Evolutionary conservation across 2,113 vertebrate genomes (phyloP).

Genomic region (Connochaetes taurinus): DNA sequence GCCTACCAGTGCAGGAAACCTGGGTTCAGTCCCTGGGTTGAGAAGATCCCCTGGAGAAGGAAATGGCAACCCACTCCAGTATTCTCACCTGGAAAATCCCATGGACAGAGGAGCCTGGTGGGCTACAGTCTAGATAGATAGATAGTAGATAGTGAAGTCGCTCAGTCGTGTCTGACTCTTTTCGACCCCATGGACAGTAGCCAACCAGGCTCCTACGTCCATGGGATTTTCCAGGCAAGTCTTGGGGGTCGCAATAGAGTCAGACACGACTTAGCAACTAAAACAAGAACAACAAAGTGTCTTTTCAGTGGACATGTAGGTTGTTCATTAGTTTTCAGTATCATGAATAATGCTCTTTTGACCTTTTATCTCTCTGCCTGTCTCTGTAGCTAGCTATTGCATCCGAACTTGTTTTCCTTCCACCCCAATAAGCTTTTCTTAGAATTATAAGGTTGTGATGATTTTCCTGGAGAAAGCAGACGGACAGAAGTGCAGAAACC

Average conservation of each 20-base stretch:
- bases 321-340: neutral
- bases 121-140: neutral
- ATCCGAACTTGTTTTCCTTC: neutral
- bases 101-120: neutral
- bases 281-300: neutral
- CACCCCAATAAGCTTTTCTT: neutral
- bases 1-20: neutral
- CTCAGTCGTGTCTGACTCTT: too few species aligned
- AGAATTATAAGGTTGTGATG: neutral
- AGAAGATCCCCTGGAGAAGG: neutral
- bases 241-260: neutral
- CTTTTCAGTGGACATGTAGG: neutral
- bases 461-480: neutral
- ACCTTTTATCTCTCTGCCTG: neutral
- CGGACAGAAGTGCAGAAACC: neutral
- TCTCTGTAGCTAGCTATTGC: neutral
- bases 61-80: neutral
- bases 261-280: neutral
- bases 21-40: neutral
- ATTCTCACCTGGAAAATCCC: neutral
- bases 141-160: too few species aligned
- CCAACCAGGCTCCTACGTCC: too few species aligned
- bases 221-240: neutral
- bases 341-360: neutral
- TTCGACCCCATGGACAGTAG: too few species aligned